Conservation (phyloP, 2,797 vertebrate genomes). For the Coilia nasus region DNA sequence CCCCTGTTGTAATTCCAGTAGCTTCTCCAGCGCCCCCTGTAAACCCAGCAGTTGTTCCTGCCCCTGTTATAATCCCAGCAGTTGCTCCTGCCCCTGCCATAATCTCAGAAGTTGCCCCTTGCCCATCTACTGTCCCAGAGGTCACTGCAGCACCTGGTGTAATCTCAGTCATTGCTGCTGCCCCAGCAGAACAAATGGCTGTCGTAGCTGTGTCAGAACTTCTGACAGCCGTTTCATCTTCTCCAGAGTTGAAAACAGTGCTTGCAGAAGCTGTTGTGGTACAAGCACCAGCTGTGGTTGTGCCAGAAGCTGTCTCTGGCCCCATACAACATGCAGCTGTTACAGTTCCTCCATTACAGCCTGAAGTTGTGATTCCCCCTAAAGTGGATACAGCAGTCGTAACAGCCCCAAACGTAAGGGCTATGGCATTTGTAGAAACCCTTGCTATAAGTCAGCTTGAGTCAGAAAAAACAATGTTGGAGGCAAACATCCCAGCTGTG, state of each 20-base stretch:
- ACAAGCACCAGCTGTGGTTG: not conserved
- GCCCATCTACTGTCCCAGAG: conserved; percentile 17
- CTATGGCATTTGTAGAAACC: conserved; percentile 1
- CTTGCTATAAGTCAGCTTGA: not conserved
- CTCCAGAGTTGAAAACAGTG: not conserved
- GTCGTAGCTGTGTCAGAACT: conserved; percentile 19
- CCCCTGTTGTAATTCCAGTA: too few relatives aligned
- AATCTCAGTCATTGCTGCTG: not conserved
- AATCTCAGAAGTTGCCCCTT: too few relatives aligned
- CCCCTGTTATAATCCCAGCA: too few relatives aligned
- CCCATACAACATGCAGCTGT: not conserved
- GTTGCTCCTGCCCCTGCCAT: too few relatives aligned
- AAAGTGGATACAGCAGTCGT: not conserved
- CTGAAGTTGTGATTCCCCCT: not conserved
- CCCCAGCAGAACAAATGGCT: conserved; percentile 13
- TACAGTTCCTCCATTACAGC: not conserved
- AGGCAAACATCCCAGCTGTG: not conserved
- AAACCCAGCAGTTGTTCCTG: too few relatives aligned
- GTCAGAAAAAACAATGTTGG: not conserved
- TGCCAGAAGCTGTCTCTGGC: not conserved
- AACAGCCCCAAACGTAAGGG: not conserved
- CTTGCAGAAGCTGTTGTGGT: not conserved
- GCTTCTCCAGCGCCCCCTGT: too few relatives aligned
- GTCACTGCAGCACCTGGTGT: not conserved
- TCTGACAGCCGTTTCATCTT: not conserved